These are phyloP conservation scores for Chironomus striatipennis DNA, from an alignment of 1,140 invertebrate species.

Conservation along the genomic window DNA sequence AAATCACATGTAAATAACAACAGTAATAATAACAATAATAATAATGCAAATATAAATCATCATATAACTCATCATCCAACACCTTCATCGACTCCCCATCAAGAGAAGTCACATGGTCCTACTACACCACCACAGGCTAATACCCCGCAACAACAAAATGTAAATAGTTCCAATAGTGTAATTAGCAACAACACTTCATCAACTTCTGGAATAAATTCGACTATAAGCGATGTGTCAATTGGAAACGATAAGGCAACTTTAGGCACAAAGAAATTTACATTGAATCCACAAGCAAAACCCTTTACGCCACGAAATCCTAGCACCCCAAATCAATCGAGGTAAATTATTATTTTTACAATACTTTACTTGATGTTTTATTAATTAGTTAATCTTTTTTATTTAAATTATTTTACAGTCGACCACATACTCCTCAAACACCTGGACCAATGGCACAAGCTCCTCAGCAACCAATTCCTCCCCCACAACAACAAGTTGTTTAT, in stretches of 20 bases:
- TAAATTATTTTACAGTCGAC: conserved; percentile 41
- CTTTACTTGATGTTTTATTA: conserved; percentile 4
- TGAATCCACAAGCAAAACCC: conserved; percentile 75
- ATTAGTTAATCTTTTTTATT: too few species aligned
- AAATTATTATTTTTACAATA: conserved; percentile 2
- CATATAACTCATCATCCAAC: conserved; percentile 27
- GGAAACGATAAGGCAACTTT: conserved; percentile 33
- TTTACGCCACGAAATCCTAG: conserved; percentile 71
- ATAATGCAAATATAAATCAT: background rate
- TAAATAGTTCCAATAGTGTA: conserved; percentile 27
- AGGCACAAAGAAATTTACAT: conserved; percentile 68
- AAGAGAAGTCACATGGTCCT: conserved; percentile 27
- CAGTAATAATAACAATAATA: conserved; percentile 30
- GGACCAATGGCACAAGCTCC: conserved; percentile 41
- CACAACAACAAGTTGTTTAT: conserved; percentile 39
- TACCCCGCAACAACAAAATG: conserved; percentile 31
- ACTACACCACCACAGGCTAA: conserved; percentile 27
- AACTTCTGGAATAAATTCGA: conserved; percentile 29
- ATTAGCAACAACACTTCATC: conserved; percentile 31
- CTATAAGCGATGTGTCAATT: conserved; percentile 44
- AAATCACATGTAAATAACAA: conserved; percentile 37
- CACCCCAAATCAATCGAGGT: conserved; percentile 48
- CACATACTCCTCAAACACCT: conserved; percentile 78
- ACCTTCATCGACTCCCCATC: conserved; percentile 26
- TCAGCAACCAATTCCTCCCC: conserved; percentile 37